phyloP scores from a whole-genome alignment of 2,888 invertebrate genomes.

The Drosophila emarginata region DNA sequence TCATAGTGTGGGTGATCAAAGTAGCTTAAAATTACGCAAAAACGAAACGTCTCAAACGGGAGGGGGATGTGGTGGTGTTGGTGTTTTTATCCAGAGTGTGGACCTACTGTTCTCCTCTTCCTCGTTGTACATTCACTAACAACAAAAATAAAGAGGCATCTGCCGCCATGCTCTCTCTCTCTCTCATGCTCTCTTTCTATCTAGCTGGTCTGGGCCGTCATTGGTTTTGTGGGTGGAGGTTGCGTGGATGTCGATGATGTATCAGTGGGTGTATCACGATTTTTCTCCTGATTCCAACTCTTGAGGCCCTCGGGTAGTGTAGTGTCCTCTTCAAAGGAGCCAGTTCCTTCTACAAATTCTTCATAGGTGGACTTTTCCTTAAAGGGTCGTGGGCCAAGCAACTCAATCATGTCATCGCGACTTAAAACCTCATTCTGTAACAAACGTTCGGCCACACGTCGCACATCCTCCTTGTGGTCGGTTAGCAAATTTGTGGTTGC shows the following conservation, averaged over 20 bases:
- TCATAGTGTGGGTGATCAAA: slow-evolving; percentile 19
- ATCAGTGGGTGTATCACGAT: slow-evolving; percentile 48
- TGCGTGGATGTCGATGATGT: slow-evolving; percentile 40
- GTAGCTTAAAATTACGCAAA: slow-evolving; percentile 43
- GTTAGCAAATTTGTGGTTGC: slow-evolving; percentile 90
- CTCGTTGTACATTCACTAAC: slow-evolving; percentile 33
- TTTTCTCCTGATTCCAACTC: slow-evolving; percentile 94
- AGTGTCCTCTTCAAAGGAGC: slow-evolving; percentile 98
- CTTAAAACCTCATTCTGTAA: slow-evolving; percentile 97
- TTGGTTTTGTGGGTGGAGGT: slow-evolving; percentile 68
- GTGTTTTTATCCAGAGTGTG: neutral
- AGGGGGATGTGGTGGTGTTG: neutral
- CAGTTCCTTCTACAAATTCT: slow-evolving; percentile 99
- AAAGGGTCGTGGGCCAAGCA: slow-evolving; percentile 97
- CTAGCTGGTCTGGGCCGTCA: slow-evolving; percentile 58
- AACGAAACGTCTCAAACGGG: slow-evolving; percentile 29
- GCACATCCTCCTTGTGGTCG: slow-evolving; percentile 93
- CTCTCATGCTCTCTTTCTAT: too few relatives aligned
- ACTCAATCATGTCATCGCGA: slow-evolving; percentile 98
- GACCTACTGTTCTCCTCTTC: neutral
- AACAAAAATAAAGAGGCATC: slow-evolving; percentile 32
- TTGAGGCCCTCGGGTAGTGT: slow-evolving; percentile 96
- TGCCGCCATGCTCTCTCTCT: slow-evolving; percentile 6
- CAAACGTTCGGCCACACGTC: slow-evolving; percentile 93
- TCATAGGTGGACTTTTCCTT: slow-evolving; percentile 99